Base-by-base conservation (phyloP, 2,797 vertebrate species). In the Hoplostethus mediterraneus region DNA sequence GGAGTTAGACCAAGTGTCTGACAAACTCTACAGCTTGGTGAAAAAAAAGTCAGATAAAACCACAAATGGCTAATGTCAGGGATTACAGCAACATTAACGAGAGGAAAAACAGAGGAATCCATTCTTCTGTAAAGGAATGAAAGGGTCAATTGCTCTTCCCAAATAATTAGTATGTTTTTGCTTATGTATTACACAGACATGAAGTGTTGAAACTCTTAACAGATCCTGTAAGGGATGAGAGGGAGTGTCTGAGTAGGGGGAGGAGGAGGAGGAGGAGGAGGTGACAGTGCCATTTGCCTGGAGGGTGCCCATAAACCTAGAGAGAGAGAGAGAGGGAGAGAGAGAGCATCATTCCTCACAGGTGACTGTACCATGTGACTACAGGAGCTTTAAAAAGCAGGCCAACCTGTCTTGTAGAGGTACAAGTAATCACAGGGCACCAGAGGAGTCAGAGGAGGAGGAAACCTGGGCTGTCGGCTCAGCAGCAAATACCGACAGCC, bases 311-410 rank as follows among this genome's bases (percentile, higher is more conserved):
- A 91, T 94, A 95, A 95, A 95, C 85, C 70, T 71, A 73, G 69
- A 82, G 85, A 82, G 82, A 75, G 71, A 87, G 90, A 85, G 89
- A 63, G 60, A 49, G 61, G 21, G 47, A 21, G 63, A 64, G 63
- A 64, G 62, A n/a, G 52, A 79, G 88, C 87, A 87, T 80, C 91
- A 90, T 92, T 94, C 90, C 89, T 93, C 86, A 93, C 87, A 90
- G 92, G 92, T 93, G 91, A 92, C 87, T 91, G 89, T 84, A 92
- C 90, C 96, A 96, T 94, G 94, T 96, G 96, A 96, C 84, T 91
- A 71, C 74, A 85, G 82, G 88, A 90, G 84, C 81, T 93, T 89
- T 87, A 93, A 94, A 93, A 93, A 93, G 93, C 87, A 87, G 86
- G 76, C 86, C 75, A 77, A 91, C 91, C 86, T 94, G 93, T 84